These are phyloP conservation scores for Epinotia nisella DNA, from an alignment of 2,888 invertebrate genomes.

Conservation along the genomic window DNA sequence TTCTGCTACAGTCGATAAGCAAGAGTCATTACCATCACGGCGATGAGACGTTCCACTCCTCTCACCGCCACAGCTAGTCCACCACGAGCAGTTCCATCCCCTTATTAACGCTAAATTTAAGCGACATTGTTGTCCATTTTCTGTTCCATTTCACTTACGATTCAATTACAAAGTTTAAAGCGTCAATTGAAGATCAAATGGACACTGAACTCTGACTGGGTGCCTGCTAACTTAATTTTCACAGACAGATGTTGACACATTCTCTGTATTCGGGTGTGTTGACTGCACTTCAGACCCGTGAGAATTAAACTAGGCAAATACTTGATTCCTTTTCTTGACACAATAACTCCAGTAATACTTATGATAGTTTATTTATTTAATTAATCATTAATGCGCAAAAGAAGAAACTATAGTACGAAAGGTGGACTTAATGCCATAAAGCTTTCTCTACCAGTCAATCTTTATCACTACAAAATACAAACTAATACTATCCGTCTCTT, in stretches of 20 bases:
- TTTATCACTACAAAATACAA: too few species aligned
- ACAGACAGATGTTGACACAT: slow-evolving; percentile 36
- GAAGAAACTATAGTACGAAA: too few species aligned
- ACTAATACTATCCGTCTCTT: too few species aligned
- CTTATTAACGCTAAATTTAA: slow-evolving; percentile 30
- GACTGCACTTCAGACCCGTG: slow-evolving; percentile 1
- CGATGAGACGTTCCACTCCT: neutral
- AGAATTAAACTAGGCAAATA: slow-evolving; percentile 9
- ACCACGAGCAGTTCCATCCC: neutral
- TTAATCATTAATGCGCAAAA: too few species aligned
- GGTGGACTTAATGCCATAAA: too few species aligned
- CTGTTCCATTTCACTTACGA: slow-evolving; percentile 42
- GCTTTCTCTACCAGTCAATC: too few species aligned
- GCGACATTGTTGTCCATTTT: slow-evolving; percentile 32
- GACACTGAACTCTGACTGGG: slow-evolving; percentile 40
- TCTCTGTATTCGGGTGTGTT: slow-evolving; percentile 26
- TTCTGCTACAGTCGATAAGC: neutral
- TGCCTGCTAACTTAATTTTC: slow-evolving; percentile 38
- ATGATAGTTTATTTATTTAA: too few species aligned
- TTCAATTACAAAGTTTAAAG: slow-evolving; percentile 46
- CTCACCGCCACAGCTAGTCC: neutral
- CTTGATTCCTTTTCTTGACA: neutral
- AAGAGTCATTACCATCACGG: neutral
- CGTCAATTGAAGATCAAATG: slow-evolving; percentile 40
- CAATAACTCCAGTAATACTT: too few species aligned